Percentiles rank a stretch among this genome's conserved stretches.
Evolutionary conservation across 2,888 invertebrate genomes (phyloP).

Genomic region (Lamproptera curius): DNA sequence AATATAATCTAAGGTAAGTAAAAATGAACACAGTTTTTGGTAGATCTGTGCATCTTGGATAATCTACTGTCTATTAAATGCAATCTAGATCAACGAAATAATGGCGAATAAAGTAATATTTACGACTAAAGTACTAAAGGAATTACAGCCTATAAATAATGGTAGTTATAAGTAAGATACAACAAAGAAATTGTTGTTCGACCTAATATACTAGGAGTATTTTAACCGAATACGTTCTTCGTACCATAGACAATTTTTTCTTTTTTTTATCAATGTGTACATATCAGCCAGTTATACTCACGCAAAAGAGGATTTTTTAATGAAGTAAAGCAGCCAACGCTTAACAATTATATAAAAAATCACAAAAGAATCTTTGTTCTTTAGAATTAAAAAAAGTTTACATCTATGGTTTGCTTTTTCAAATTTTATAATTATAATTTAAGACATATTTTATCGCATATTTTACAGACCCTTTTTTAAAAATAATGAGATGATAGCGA

Average conservation of each 20-base stretch:
- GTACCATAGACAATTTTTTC: constrained; percentile 9
- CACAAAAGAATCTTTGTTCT: too few relatives aligned
- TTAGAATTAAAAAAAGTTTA: too few relatives aligned
- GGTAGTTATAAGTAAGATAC: too few relatives aligned
- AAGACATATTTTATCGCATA: too few relatives aligned
- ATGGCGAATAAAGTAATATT: constrained; percentile 29
- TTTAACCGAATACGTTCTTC: constrained; percentile 27
- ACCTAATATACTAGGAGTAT: constrained; percentile 43
- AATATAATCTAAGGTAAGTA: constrained; percentile 24
- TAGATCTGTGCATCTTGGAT: constrained; percentile 50
- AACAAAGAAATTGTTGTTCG: constrained; percentile 11
- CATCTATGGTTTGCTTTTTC: too few relatives aligned
- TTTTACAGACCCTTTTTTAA: too few relatives aligned
- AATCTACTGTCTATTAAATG: constrained; percentile 50
- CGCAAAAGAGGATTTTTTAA: constrained; percentile 18
- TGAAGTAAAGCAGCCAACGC: too few relatives aligned
- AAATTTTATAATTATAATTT: too few relatives aligned
- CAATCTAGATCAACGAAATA: constrained; percentile 36
- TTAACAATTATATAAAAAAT: too few relatives aligned
- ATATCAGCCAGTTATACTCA: neutral
- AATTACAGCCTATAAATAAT: too few relatives aligned
- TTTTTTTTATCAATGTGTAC: neutral
- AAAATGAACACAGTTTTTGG: constrained; percentile 61
- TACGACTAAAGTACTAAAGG: too few relatives aligned
- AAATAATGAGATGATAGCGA: too few relatives aligned